These are phyloP conservation scores for Rhagium mordax DNA, from an alignment of 2,888 invertebrate genomes.

Conservation along the genomic window DNA sequence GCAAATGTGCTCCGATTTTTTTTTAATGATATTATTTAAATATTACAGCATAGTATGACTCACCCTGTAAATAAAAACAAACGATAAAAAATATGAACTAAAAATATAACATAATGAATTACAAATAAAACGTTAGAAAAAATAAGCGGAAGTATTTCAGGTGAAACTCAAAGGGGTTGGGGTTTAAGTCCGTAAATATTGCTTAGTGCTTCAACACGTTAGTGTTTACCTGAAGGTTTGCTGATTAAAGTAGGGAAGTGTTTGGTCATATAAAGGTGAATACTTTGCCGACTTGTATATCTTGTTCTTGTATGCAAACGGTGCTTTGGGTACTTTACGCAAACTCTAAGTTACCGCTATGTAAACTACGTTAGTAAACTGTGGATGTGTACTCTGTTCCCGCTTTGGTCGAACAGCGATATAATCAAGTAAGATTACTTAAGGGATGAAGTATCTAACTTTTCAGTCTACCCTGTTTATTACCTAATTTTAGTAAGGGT, in stretches of 20 bases:
- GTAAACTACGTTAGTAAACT: slow-evolving; percentile 64
- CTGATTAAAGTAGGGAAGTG: slow-evolving; percentile 11
- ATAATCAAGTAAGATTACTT: slow-evolving; percentile 65
- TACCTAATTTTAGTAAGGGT: slow-evolving; percentile 57
- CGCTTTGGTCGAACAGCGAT: slow-evolving; percentile 62
- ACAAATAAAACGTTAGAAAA: too few relatives aligned
- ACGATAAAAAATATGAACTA: too few relatives aligned
- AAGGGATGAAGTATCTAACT: slow-evolving; percentile 57
- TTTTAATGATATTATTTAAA: too few relatives aligned
- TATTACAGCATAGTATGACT: too few relatives aligned
- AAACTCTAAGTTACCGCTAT: slow-evolving; percentile 64
- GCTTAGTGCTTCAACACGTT: background rate
- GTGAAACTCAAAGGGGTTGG: background rate
- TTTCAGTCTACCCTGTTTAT: slow-evolving; percentile 64
- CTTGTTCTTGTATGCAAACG: slow-evolving; percentile 62
- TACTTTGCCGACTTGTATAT: slow-evolving; percentile 60
- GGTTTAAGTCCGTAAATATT: background rate
- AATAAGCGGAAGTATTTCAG: too few relatives aligned
- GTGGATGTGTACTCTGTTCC: slow-evolving; percentile 56
- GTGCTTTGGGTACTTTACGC: slow-evolving; percentile 62
- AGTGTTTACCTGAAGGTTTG: slow-evolving; percentile 14
- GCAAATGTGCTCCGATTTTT: too few relatives aligned
- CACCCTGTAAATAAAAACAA: too few relatives aligned
- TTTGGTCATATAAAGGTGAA: slow-evolving; percentile 53
- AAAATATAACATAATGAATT: too few relatives aligned